Evolutionary conservation across 2,797 vertebrate genomes (phyloP).

Genomic region (Pantherophis alleghaniensis): DNA sequence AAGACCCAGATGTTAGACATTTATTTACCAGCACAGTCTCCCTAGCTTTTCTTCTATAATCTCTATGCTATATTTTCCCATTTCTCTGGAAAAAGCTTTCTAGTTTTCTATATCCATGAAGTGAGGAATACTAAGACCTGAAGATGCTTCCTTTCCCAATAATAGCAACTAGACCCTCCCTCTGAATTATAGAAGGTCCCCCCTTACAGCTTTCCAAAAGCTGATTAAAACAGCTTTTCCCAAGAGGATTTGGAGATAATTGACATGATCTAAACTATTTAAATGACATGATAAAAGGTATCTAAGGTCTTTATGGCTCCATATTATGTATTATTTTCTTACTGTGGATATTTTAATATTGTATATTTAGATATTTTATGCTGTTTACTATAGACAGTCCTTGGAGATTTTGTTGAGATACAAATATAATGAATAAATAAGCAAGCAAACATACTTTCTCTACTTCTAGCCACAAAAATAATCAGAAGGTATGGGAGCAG

Average conservation of each 20-base stretch:
- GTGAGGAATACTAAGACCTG: not conserved
- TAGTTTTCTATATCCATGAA: not conserved
- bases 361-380: not conserved
- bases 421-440: not conserved
- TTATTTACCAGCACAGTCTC: not conserved
- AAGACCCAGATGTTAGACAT: not conserved
- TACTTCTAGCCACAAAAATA: not conserved
- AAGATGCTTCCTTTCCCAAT: not conserved
- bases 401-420: not conserved
- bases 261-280: not conserved
- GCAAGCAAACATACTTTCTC: not conserved
- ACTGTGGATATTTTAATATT: not conserved
- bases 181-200: not conserved
- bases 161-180: not conserved
- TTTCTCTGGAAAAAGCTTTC: not conserved
- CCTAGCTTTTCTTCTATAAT: not conserved
- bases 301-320: not conserved
- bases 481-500: not conserved
- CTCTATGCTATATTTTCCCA: not conserved
- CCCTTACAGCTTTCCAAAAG: not conserved
- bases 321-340: not conserved
- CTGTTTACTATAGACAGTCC: not conserved
- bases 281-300: not conserved
- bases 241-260: not conserved
- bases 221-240: not conserved